Evolutionary conservation across 2,797 vertebrate species (phyloP), one percentile per base, ranked within the genome.

Genomic region (Salarias fasciatus): DNA sequence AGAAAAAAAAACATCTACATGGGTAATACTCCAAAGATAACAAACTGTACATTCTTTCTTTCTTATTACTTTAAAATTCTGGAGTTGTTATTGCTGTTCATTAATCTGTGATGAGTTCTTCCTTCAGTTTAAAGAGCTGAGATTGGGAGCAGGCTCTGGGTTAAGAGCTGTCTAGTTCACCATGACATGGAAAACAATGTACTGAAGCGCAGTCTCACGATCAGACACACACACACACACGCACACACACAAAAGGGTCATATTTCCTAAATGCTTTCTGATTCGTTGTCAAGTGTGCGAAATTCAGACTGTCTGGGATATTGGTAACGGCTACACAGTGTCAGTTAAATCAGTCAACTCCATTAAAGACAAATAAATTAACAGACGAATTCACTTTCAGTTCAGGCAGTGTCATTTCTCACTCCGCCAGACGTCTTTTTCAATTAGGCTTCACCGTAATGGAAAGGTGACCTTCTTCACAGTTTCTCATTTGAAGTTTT

Each of bases 161-260:
- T 82, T 75, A 18, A 68, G 11, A n/a, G 45, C 41, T 13, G 47
- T 46, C 75, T 18, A 53, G 71, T 81, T 85, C 74, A 80, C 77
- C 72, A 49, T 56, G 63, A 84, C 75, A 63, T 45, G 67, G 59
- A 80, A 65, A 80, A 69, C 57, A 74, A 77, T 65, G 75, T 49
- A 51, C 46, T 59, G 65, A n/a, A 52, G 15, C 47, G 13, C 43
- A 11, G 51, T 38, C 63, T 46, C 46, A 50, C 51, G 38, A 53
- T 50, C 49, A 31, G 28, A 53, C 53, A 52, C 42, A 52, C 43
- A 42, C 49, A 48, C 10, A 15, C 42, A 28, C 49, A 7, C 51
- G 12, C 45, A 43, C 33, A 51, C 58, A n/a, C 53, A 46, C 0
- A 51, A 3, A 5, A 7, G 44, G 51, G 58, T 74, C 63, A 75